Evolutionary conservation across 2,888 invertebrate genomes (phyloP).

Genomic region (Calameuta idolon): DNA sequence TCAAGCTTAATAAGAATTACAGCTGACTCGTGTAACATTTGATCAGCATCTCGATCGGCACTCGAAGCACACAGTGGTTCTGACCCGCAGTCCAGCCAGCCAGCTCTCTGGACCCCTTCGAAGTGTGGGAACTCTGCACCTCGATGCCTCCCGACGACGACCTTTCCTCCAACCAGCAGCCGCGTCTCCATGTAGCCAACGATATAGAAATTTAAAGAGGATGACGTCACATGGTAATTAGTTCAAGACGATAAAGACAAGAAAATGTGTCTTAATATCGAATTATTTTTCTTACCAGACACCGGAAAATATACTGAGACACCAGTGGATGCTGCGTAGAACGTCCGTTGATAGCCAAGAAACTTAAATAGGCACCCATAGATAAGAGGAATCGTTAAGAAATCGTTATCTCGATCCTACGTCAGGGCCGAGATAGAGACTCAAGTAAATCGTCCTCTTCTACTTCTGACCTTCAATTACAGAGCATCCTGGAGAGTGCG

Average conservation of each 20-base stretch:
- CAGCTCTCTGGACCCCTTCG: conserved; percentile 53
- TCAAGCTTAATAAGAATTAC: neutral
- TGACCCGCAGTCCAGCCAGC: conserved; percentile 55
- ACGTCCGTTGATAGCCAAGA: neutral
- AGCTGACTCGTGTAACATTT: conserved; percentile 54
- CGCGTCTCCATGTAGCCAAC: conserved; percentile 45
- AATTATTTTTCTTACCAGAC: neutral
- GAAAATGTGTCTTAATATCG: neutral
- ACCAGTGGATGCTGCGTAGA: neutral
- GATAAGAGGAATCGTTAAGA: neutral
- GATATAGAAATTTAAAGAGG: neutral
- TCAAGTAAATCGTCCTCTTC: neutral
- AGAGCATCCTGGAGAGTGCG: conserved; percentile 41
- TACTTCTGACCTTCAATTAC: conserved; percentile 13
- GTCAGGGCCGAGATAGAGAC: neutral
- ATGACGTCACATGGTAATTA: neutral
- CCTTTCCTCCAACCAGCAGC: conserved; percentile 57
- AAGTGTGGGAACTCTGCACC: conserved; percentile 64
- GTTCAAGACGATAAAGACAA: neutral
- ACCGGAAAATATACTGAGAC: neutral
- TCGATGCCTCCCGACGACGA: conserved; percentile 60
- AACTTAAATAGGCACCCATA: neutral
- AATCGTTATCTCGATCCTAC: neutral
- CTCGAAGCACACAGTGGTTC: conserved; percentile 60
- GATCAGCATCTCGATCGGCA: conserved; percentile 43